A percentile compares a stretch with the other conserved stretches of the same genome.
These are phyloP conservation scores for Phalloptychus januarius DNA, from an alignment of 2,797 vertebrate species.

Conservation along the genomic window DNA sequence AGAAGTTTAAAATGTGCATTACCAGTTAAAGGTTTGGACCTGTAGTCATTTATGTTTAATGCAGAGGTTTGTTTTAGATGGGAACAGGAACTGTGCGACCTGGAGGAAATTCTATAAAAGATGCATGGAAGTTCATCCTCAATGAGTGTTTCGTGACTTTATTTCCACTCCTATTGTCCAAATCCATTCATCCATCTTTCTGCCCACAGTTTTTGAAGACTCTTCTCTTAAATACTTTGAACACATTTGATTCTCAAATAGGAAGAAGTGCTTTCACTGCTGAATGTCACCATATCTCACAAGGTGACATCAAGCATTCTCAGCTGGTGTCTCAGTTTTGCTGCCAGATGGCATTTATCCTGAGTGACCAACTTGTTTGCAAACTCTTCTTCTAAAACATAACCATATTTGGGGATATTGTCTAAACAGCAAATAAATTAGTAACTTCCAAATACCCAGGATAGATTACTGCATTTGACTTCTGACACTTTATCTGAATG, in stretches of 20 bases:
- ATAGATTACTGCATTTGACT: neutral
- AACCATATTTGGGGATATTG: neutral
- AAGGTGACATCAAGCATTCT: slow-evolving; percentile 16
- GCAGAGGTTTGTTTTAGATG: neutral
- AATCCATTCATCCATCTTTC: neutral
- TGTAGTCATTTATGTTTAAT: neutral
- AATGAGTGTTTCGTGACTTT: neutral
- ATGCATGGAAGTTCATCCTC: neutral
- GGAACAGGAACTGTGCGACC: neutral
- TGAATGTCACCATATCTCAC: slow-evolving; percentile 1
- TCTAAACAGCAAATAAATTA: neutral
- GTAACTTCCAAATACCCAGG: neutral
- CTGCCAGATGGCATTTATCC: slow-evolving; percentile 5
- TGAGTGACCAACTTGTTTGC: neutral
- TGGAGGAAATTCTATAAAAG: neutral
- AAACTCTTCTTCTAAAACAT: neutral
- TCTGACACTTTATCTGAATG: slow-evolving; percentile 14
- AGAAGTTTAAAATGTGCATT: neutral
- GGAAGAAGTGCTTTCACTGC: neutral
- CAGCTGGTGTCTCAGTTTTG: slow-evolving; percentile 2
- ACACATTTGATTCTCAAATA: slow-evolving; percentile 16
- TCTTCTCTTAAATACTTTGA: slow-evolving; percentile 7
- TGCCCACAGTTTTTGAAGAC: neutral
- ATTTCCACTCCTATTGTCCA: neutral
- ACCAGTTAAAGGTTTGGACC: neutral